Evolutionary conservation across 1,140 invertebrate species (phyloP).

Genomic region (Gryon sp.): DNA sequence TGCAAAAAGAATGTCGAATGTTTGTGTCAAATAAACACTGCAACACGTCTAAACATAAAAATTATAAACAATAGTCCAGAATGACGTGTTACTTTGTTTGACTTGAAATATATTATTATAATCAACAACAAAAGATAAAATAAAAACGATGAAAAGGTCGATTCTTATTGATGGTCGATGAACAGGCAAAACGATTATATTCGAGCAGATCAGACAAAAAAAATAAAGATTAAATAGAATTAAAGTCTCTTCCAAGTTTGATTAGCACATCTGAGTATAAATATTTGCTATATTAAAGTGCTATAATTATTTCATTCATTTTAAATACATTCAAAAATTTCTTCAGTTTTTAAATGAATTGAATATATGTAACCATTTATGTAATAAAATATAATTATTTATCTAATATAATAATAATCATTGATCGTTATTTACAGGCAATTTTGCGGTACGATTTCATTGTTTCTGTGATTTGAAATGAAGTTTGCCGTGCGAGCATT

Average conservation of each 20-base stretch:
- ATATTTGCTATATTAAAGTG: too few relatives aligned
- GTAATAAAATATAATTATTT: too few relatives aligned
- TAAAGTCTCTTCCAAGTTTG: too few relatives aligned
- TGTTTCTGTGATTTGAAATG: constrained; percentile 28
- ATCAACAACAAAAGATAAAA: background rate
- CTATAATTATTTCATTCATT: too few relatives aligned
- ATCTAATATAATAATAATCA: too few relatives aligned
- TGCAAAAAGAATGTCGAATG: constrained; percentile 13
- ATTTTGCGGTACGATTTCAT: too few relatives aligned
- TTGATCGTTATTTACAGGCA: too few relatives aligned
- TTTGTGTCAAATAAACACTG: constrained; percentile 26
- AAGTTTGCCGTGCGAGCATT: constrained; percentile 15
- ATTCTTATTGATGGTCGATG: constrained; percentile 34
- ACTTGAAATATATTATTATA: constrained; percentile 46
- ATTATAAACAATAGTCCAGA: constrained; percentile 41
- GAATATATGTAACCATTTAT: too few relatives aligned
- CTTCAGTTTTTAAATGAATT: too few relatives aligned
- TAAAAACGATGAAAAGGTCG: background rate
- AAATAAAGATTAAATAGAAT: constrained; percentile 9
- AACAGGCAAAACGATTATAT: constrained; percentile 35
- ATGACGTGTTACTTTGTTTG: constrained; percentile 29
- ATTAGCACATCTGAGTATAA: too few relatives aligned
- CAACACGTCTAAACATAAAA: constrained; percentile 23
- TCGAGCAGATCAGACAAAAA: background rate
- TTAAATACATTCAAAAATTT: too few relatives aligned